phyloP scores from a whole-genome alignment of 1,140 invertebrate species.

The Achroia grisella region DNA sequence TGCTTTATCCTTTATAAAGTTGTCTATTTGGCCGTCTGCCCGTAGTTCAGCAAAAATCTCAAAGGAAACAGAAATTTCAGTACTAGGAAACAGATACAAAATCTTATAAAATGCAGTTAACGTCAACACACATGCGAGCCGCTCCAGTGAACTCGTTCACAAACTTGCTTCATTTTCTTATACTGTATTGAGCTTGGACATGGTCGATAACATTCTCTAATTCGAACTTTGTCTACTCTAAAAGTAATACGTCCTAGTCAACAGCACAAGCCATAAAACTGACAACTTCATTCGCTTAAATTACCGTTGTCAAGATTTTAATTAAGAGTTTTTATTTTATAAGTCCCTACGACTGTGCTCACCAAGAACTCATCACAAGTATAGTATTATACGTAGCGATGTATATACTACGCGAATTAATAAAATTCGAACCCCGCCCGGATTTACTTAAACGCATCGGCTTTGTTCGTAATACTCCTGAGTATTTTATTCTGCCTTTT shows the following conservation, averaged over 20 bases:
- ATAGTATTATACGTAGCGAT: constrained; percentile 1
- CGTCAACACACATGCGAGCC: constrained; percentile 50
- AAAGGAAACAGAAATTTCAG: constrained; percentile 50
- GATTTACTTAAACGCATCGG: constrained; percentile 21
- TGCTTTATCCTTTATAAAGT: constrained; percentile 54
- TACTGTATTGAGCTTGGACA: constrained; percentile 12
- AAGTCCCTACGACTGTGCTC: constrained; percentile 16
- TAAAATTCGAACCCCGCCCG: constrained; percentile 17
- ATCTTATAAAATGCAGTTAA: constrained; percentile 65
- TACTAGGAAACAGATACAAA: constrained; percentile 54
- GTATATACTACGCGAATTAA: constrained; percentile 19
- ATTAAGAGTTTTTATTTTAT: constrained; percentile 29
- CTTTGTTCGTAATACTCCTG: constrained; percentile 14
- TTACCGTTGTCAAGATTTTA: constrained; percentile 21
- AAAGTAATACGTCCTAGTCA: too few species aligned
- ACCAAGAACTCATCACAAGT: constrained; percentile 22
- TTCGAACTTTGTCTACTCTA: too few species aligned
- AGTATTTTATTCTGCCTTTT: constrained; percentile 16
- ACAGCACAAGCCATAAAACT: too few species aligned
- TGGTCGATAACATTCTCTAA: too few species aligned
- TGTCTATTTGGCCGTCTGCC: constrained; percentile 60
- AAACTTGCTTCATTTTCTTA: constrained; percentile 46
- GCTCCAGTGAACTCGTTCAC: constrained; percentile 34
- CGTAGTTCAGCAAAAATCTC: constrained; percentile 42
- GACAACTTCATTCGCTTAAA: not conserved